phyloP scores from a whole-genome alignment of 2,113 vertebrate species.

The Ptilorrhoa leucosticta region DNA sequence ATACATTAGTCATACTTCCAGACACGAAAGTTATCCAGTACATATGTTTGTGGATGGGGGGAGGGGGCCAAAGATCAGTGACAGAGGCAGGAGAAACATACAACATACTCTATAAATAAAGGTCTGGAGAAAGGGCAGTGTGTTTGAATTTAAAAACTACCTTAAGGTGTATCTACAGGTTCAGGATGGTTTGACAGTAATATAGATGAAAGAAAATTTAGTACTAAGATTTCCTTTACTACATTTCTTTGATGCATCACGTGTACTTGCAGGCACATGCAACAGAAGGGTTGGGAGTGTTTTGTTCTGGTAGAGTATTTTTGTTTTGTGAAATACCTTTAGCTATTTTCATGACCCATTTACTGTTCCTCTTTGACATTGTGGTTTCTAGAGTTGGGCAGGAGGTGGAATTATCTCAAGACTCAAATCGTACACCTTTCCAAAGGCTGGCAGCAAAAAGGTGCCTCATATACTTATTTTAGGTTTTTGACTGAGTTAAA shows the following conservation, averaged over 20 bases:
- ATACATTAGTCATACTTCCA: neutral
- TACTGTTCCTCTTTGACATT: constrained; percentile 79
- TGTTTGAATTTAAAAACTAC: neutral
- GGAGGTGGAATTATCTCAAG: constrained; percentile 83
- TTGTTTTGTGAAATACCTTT: neutral
- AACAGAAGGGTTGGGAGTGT: neutral
- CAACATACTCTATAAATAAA: neutral
- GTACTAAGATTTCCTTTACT: neutral
- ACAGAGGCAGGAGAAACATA: neutral
- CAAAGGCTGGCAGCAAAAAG: constrained; percentile 85
- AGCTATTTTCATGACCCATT: constrained; percentile 46
- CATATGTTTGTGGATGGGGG: neutral
- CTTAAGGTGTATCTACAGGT: neutral
- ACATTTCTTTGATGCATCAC: neutral
- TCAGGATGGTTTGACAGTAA: neutral
- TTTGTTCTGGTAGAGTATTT: neutral
- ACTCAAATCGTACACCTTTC: constrained; percentile 85
- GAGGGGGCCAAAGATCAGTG: neutral
- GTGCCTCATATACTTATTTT: constrained; percentile 71
- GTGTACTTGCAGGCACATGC: neutral
- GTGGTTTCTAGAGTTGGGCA: constrained; percentile 84
- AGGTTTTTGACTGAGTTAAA: constrained; percentile 53
- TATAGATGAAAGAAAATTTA: neutral
- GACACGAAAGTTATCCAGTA: neutral
- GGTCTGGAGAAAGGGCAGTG: neutral